Percentiles rank a stretch among this genome's conserved stretches.
These are phyloP conservation scores for Drosophila quadrilineata DNA, from an alignment of 1,140 invertebrate species.

Conservation along the genomic window DNA sequence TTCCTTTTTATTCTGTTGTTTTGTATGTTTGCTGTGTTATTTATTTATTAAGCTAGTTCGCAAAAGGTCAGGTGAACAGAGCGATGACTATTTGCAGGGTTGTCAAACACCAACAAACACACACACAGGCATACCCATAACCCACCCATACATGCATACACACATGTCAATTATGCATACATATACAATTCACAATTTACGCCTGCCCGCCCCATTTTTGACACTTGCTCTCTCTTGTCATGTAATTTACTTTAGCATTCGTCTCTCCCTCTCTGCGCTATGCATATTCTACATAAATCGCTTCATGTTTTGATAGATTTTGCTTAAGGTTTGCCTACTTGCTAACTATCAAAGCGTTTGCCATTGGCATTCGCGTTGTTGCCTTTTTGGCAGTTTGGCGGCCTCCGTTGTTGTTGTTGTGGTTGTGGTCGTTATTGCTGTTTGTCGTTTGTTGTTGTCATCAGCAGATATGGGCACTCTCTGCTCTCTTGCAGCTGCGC, in stretches of 20 bases:
- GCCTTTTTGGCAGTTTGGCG: conserved; percentile 6
- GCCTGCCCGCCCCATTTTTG: conserved; percentile 26
- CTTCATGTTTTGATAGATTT: conserved; percentile 15
- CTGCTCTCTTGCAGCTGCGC: conserved; percentile 5
- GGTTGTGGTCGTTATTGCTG: too few relatives aligned
- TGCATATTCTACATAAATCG: neutral
- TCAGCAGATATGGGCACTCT: neutral
- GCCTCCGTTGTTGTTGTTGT: neutral
- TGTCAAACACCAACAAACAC: conserved; percentile 32
- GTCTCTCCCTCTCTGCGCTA: conserved; percentile 5
- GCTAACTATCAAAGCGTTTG: conserved; percentile 29
- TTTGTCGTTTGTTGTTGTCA: too few relatives aligned
- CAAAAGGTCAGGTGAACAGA: conserved; percentile 68
- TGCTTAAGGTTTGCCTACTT: conserved; percentile 11
- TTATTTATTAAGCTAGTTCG: conserved; percentile 63
- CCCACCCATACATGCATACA: conserved; percentile 7
- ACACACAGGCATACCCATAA: conserved; percentile 14
- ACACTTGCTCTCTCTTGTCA: conserved; percentile 29
- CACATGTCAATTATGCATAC: conserved; percentile 8
- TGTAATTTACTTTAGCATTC: conserved; percentile 7
- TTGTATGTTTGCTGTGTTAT: conserved; percentile 37
- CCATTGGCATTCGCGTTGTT: conserved; percentile 28
- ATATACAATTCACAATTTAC: too few relatives aligned
- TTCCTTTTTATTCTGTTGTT: neutral
- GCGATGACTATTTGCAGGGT: conserved; percentile 49